phyloP scores from a whole-genome alignment of 2,797 vertebrate species.

The Anableps anableps region DNA sequence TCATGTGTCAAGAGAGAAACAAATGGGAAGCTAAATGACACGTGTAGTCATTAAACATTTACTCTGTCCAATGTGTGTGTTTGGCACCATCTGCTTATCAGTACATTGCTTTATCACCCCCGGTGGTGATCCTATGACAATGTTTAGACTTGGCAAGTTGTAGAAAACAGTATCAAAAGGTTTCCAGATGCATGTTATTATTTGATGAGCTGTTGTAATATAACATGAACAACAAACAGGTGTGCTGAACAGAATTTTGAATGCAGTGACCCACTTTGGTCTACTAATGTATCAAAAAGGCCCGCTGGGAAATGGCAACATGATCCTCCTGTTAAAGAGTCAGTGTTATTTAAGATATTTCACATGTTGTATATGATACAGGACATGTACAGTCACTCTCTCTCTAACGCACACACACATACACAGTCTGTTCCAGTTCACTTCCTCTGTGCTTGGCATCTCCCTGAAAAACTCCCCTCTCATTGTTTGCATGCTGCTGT shows the following conservation, averaged over 20 bases:
- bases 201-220: slow-evolving; percentile 42
- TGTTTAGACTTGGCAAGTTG: slow-evolving; percentile 44
- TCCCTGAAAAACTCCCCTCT: slow-evolving; percentile 66
- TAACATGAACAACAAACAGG: slow-evolving; percentile 42
- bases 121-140: slow-evolving; percentile 38
- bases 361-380: slow-evolving; percentile 17
- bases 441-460: slow-evolving; percentile 54
- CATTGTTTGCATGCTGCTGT: slow-evolving; percentile 71
- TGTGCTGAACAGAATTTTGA: slow-evolving; percentile 38
- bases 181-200: slow-evolving; percentile 21
- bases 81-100: slow-evolving; percentile 51
- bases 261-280: slow-evolving; percentile 58
- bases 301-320: slow-evolving; percentile 72
- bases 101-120: slow-evolving; percentile 57
- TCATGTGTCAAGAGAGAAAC: slow-evolving; percentile 39
- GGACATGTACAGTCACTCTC: slow-evolving; percentile 2
- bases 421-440: slow-evolving; percentile 63
- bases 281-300: slow-evolving; percentile 50
- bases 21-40: slow-evolving; percentile 45
- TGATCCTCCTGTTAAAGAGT: slow-evolving; percentile 58
- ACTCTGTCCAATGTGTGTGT: slow-evolving; percentile 19
- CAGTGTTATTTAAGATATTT: slow-evolving; percentile 67
- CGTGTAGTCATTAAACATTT: slow-evolving; percentile 9
- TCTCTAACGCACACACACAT: slow-evolving; percentile 4
- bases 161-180: slow-evolving; percentile 37